A percentile compares a stretch with the other conserved stretches of the same genome.
Conservation (phyloP, 2,797 vertebrate species). For the Chelon auratus region DNA sequence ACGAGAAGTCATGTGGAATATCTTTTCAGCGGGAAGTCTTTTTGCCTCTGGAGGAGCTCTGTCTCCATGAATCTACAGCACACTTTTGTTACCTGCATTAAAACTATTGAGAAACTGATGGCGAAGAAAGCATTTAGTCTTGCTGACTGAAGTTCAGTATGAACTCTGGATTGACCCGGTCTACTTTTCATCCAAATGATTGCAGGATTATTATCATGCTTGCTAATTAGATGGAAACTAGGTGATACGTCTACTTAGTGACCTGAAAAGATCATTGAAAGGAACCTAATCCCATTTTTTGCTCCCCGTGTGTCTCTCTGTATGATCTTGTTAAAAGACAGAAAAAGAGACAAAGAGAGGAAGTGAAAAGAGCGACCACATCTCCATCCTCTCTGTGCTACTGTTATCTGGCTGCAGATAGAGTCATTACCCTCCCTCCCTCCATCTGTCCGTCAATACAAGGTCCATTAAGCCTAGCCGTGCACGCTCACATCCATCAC, state of each 20-base stretch:
- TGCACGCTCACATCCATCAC: conserved; percentile 67
- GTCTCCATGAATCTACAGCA: neutral
- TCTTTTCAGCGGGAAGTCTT: neutral
- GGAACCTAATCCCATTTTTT: conserved; percentile 21
- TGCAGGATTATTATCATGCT: conserved; percentile 19
- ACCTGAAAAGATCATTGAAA: conserved; percentile 40
- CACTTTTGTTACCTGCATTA: conserved; percentile 5
- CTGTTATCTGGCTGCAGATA: conserved; percentile 71
- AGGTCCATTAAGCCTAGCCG: conserved; percentile 74
- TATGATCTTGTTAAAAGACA: conserved; percentile 61
- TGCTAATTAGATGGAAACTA: conserved; percentile 45
- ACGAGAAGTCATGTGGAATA: neutral
- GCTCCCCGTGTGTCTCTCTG: neutral
- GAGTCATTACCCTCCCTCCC: conserved; percentile 78
- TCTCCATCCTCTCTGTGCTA: conserved; percentile 66
- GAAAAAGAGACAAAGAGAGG: conserved; percentile 56
- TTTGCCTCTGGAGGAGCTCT: neutral
- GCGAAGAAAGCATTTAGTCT: neutral
- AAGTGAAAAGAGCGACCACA: conserved; percentile 68
- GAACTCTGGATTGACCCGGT: conserved; percentile 4
- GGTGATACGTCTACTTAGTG: conserved; percentile 34
- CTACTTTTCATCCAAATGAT: conserved; percentile 31
- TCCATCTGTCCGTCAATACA: conserved; percentile 80
- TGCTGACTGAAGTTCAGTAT: neutral
- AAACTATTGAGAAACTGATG: no score